Conservation (phyloP, 2,113 vertebrate species). For the Microcebus jonahi region DNA sequence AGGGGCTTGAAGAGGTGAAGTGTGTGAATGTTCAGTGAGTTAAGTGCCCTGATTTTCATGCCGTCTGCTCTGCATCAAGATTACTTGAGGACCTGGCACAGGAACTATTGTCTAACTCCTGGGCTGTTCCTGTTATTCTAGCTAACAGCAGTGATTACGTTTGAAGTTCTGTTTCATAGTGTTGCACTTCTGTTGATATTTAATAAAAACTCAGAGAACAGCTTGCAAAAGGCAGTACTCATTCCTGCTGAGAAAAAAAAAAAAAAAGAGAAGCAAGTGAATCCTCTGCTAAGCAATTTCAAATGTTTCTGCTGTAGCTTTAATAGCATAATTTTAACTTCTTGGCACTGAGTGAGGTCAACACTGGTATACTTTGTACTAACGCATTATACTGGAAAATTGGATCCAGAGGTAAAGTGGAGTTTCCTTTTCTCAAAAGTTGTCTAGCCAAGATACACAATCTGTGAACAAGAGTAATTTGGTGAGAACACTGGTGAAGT, state of each 20-base stretch:
- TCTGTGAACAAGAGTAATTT: background rate
- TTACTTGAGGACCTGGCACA: background rate
- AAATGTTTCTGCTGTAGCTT: constrained; percentile 56
- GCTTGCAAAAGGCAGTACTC: constrained; percentile 7
- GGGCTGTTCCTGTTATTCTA: background rate
- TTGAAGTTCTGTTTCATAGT: constrained; percentile 22
- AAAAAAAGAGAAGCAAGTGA: constrained; percentile 20
- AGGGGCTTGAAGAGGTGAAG: background rate
- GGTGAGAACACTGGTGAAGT: constrained; percentile 4
- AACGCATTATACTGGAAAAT: constrained; percentile 45
- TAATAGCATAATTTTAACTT: constrained; percentile 65
- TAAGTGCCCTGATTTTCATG: background rate
- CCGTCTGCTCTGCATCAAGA: background rate
- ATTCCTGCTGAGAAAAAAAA: background rate
- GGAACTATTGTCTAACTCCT: background rate
- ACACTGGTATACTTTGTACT: constrained; percentile 52
- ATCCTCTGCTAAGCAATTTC: constrained; percentile 52
- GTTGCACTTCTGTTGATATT: constrained; percentile 43
- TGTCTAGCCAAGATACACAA: constrained; percentile 66
- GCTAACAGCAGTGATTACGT: background rate
- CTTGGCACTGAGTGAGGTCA: constrained; percentile 47
- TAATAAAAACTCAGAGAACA: constrained; percentile 53
- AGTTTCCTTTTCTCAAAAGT: constrained; percentile 67
- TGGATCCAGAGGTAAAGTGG: constrained; percentile 59
- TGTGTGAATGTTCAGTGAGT: background rate